Percentiles rank a stretch among this genome's conserved stretches.
Evolutionary conservation across 2,797 vertebrate species (phyloP).

Genomic region (Gobio occitaniae): DNA sequence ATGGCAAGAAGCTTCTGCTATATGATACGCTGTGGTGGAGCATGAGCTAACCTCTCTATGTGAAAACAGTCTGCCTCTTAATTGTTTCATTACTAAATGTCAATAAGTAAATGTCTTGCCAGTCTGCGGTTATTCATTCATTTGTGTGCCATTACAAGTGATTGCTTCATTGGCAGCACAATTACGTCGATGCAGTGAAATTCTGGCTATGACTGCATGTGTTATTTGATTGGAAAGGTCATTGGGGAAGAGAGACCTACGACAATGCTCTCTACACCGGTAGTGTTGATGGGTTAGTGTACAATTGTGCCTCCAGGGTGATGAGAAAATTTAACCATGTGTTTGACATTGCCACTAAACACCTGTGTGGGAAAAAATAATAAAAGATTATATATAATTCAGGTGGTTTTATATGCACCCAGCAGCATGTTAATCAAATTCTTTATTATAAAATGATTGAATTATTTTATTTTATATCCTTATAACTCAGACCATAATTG

Average conservation of each 20-base stretch:
- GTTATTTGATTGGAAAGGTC: conserved; percentile 29
- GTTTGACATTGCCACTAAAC: background rate
- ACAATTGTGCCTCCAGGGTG: conserved; percentile 4
- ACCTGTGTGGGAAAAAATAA: conserved; percentile 4
- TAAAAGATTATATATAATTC: background rate
- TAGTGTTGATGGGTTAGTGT: background rate
- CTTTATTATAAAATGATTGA: no score
- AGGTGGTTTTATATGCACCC: background rate
- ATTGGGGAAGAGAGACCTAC: background rate
- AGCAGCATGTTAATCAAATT: background rate
- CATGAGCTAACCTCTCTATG: conserved; percentile 2
- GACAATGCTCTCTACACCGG: background rate
- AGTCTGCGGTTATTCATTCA: conserved; percentile 28
- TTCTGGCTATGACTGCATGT: conserved; percentile 15
- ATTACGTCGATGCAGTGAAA: conserved; percentile 3
- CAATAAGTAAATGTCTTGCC: conserved; percentile 36
- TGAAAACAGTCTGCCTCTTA: conserved; percentile 23
- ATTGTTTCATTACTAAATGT: conserved; percentile 37
- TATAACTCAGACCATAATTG: background rate
- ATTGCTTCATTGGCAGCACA: conserved; percentile 20
- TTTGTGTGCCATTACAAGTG: conserved; percentile 34
- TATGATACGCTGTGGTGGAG: conserved; percentile 15
- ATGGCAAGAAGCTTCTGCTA: background rate
- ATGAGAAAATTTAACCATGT: conserved; percentile 19
- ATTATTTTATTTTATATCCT: background rate